Conservation (phyloP, 2,888 invertebrate genomes). For the Furcula furcula region DNA sequence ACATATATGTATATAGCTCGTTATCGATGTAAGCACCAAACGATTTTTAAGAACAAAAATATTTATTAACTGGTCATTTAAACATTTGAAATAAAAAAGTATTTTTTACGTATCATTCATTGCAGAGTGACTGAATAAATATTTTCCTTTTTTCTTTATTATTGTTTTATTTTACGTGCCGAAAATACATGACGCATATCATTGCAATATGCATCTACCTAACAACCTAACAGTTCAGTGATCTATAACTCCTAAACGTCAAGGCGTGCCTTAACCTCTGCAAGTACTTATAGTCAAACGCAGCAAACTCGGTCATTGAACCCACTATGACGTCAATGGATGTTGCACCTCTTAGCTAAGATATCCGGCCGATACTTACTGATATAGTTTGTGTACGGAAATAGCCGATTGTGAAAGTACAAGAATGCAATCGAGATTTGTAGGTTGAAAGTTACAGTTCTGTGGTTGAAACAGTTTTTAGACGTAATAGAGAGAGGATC, state of each 20-base stretch:
- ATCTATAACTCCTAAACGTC: constrained; percentile 7
- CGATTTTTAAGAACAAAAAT: too few species aligned
- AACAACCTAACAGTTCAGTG: not conserved
- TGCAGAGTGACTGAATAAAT: too few species aligned
- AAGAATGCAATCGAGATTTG: not conserved
- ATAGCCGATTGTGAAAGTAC: constrained; percentile 17
- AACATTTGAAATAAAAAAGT: too few species aligned
- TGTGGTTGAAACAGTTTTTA: too few species aligned
- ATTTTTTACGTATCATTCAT: too few species aligned
- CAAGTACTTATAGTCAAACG: constrained; percentile 30
- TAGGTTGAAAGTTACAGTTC: too few species aligned
- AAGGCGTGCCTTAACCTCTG: constrained; percentile 22
- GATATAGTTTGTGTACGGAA: constrained; percentile 25
- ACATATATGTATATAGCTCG: too few species aligned
- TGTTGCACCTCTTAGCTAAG: constrained; percentile 35
- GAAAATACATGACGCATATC: not conserved
- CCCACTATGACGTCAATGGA: constrained; percentile 53
- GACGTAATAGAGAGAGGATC: too few species aligned
- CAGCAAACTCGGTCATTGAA: constrained; percentile 41
- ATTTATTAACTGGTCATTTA: too few species aligned
- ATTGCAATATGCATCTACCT: not conserved
- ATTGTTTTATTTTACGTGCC: too few species aligned
- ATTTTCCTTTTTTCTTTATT: too few species aligned
- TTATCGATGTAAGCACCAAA: too few species aligned
- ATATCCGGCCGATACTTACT: constrained; percentile 23